These are phyloP conservation scores for Muscina levida DNA, from an alignment of 2,888 invertebrate genomes.

Conservation along the genomic window DNA sequence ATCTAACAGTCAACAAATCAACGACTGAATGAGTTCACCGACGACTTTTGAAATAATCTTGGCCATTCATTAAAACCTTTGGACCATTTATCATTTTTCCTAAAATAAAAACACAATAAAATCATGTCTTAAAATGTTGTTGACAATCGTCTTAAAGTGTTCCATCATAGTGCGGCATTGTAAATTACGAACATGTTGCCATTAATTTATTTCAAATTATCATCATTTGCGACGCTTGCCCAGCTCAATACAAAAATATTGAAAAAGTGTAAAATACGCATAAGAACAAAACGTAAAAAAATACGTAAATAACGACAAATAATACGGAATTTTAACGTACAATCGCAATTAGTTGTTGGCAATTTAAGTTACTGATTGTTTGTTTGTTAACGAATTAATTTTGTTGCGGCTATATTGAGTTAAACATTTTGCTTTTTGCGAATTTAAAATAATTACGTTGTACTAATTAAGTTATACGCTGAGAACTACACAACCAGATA, in stretches of 20 bases:
- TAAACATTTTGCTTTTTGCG: neutral
- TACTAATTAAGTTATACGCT: neutral
- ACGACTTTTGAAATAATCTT: constrained; percentile 47
- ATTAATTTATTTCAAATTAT: constrained; percentile 74
- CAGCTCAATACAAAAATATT: constrained; percentile 70
- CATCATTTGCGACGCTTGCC: constrained; percentile 68
- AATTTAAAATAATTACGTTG: constrained; percentile 3
- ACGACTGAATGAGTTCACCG: constrained; percentile 50
- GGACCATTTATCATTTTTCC: constrained; percentile 41
- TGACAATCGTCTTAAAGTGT: constrained; percentile 41
- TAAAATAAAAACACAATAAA: constrained; percentile 45
- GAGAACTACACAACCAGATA: neutral
- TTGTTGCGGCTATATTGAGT: neutral
- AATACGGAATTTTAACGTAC: neutral
- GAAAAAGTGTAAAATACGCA: constrained; percentile 77
- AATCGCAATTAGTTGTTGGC: constrained; percentile 13
- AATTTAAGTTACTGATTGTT: constrained; percentile 26
- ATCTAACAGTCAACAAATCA: no score
- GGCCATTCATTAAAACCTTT: neutral
- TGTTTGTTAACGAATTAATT: neutral
- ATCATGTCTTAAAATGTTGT: constrained; percentile 73
- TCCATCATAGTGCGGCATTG: constrained; percentile 70
- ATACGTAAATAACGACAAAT: constrained; percentile 75
- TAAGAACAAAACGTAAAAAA: constrained; percentile 78
- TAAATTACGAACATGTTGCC: constrained; percentile 78